phyloP scores from a whole-genome alignment of 2,113 vertebrate species.

The Machaerirhynchus nigripectus region DNA sequence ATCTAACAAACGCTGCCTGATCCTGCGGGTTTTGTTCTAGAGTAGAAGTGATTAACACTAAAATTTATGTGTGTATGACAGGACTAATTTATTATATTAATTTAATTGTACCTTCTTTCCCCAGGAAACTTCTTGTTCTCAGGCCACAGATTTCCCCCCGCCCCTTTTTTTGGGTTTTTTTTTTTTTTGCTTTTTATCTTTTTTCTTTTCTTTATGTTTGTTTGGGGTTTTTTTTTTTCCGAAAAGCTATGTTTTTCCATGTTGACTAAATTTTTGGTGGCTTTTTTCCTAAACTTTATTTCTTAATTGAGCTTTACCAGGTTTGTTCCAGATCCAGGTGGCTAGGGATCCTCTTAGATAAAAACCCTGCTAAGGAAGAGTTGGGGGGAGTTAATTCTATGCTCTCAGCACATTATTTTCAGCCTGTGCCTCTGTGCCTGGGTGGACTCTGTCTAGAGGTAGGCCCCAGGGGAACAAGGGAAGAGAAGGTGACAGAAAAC shows the following conservation, averaged over 20 bases:
- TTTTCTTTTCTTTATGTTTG: background rate
- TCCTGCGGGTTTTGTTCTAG: background rate
- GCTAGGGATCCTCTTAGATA: background rate
- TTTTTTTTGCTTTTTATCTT: background rate
- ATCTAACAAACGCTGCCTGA: background rate
- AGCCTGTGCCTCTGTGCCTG: background rate
- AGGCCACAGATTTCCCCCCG: accelerated
- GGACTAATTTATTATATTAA: background rate
- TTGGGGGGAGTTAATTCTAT: background rate
- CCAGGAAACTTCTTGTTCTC: background rate
- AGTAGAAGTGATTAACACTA: background rate
- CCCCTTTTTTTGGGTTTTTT: too few relatives aligned
- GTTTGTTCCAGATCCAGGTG: background rate
- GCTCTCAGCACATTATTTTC: background rate
- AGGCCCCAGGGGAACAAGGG: background rate
- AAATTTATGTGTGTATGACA: background rate
- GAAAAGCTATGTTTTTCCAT: background rate
- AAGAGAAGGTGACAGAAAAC: background rate
- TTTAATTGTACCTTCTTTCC: background rate
- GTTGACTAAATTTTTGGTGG: background rate
- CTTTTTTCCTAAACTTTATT: background rate
- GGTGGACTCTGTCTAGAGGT: background rate
- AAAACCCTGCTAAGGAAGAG: background rate
- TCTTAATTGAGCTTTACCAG: background rate
- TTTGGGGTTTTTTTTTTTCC: background rate